Evolutionary conservation across 1,140 invertebrate species (phyloP).

Genomic region (Cydia splendana): DNA sequence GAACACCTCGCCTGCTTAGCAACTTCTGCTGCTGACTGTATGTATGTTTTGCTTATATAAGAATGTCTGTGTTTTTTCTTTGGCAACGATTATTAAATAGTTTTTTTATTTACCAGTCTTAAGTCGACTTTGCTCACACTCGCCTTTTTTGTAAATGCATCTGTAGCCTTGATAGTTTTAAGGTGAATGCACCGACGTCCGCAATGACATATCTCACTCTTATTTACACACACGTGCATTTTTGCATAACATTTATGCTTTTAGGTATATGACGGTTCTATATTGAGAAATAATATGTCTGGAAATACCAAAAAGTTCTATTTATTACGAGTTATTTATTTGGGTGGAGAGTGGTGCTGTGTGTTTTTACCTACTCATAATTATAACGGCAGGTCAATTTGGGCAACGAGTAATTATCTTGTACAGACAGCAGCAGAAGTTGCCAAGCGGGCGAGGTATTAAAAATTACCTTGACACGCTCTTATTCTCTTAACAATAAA

Average conservation of each 20-base stretch:
- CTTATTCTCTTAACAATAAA: too few species aligned
- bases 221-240: conserved; percentile 13
- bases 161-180: neutral
- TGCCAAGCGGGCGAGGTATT: too few species aligned
- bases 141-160: neutral
- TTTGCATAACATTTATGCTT: neutral
- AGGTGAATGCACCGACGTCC: conserved; percentile 22
- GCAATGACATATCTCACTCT: conserved; percentile 16
- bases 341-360: neutral
- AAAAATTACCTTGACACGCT: too few species aligned
- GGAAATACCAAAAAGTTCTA: neutral
- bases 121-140: neutral
- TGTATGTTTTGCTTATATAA: too few species aligned
- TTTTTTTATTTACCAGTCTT: neutral
- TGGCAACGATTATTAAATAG: neutral
- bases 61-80: neutral
- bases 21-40: too few species aligned
- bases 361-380: too few species aligned
- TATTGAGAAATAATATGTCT: neutral
- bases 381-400: too few species aligned
- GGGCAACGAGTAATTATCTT: too few species aligned
- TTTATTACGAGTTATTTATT: neutral
- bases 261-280: neutral
- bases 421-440: too few species aligned
- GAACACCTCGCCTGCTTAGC: too few species aligned